Percentiles rank a stretch among this genome's conserved stretches.
Evolutionary conservation across 2,113 vertebrate species (phyloP).

Genomic region (cattle (Bos taurus)): DNA sequence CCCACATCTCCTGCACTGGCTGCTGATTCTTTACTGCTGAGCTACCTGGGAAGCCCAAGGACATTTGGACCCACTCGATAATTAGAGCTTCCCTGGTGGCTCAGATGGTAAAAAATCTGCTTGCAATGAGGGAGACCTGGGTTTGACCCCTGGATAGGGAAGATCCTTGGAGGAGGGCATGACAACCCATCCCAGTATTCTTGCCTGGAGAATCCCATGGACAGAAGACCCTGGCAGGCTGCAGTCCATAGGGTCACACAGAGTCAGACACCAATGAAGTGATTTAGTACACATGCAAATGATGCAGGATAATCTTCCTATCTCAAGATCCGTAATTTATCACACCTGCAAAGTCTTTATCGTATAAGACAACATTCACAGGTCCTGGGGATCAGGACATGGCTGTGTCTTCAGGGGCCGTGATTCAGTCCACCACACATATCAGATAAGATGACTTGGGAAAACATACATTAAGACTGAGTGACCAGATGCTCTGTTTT

Average conservation of each 20-base stretch:
- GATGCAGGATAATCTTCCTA: background rate
- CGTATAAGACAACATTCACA: background rate
- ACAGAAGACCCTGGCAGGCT: too few relatives aligned
- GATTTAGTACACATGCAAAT: background rate
- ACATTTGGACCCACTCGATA: too few relatives aligned
- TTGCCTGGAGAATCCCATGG: too few relatives aligned
- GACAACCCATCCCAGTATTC: too few relatives aligned
- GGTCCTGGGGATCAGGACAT: background rate
- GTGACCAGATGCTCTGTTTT: background rate
- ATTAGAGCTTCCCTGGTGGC: too few relatives aligned
- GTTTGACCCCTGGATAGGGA: too few relatives aligned
- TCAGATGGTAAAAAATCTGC: too few relatives aligned
- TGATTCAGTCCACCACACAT: background rate
- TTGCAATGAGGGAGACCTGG: too few relatives aligned
- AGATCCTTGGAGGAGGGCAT: too few relatives aligned
- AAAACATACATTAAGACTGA: background rate
- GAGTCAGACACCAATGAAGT: too few relatives aligned
- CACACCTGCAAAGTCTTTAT: background rate
- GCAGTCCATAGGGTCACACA: too few relatives aligned
- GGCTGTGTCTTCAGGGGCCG: background rate
- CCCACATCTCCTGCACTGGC: background rate
- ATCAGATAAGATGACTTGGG: background rate
- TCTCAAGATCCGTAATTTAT: background rate
- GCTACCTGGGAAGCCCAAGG: background rate
- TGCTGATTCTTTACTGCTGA: background rate